Evolutionary conservation across 2,113 vertebrate species (phyloP), one percentile per base, ranked within the genome.

Genomic region (Oostethus manadensis): DNA sequence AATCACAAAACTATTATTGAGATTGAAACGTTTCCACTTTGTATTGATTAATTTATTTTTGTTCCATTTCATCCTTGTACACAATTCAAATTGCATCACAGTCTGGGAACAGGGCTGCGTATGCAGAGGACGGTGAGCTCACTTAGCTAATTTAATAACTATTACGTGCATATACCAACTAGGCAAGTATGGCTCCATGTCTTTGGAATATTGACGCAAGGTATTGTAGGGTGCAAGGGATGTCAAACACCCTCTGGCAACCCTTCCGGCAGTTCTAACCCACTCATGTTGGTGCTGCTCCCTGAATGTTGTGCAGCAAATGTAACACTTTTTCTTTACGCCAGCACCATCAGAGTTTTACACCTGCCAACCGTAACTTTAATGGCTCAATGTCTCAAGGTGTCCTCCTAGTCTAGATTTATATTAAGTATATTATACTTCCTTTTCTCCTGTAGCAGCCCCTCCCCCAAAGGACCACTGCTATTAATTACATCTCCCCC

Each of bases 401-500:
- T 51, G 5, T 50, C 22, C 21, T 9, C 49, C 22, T 4, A n/a
- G 23, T 51, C 50, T n/a, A 33, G 3, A 51, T 33, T 33, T 16
- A 48, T 21, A 48, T 49, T 49, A 47, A 2, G 3, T 18, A 46
- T 4, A 22, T 49, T 23, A 50, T 10, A 40, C 29, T n/a, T 40
- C 14, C 21, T 18, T 18, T 38, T 33, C 29, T 33, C 15, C 44
- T 18, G 42, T 38, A 16, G 26, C 51, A 1, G 47, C 21, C 22
- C 49, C 51, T 56, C 62, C 68, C 33, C 65, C 50, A 18, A 68
- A 61, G 62, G 20, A n/a, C 58, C 9, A 23, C 17, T 18, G 72
- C 73, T 70, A 84, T 84, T 83, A 84, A 83, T 83, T 68, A 78
- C 68, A 55, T 70, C 51, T 62, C 66, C 35, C 18, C 54, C 44